Base-by-base conservation (phyloP, 2,888 invertebrate genomes). In the Netelia inedita region DNA sequence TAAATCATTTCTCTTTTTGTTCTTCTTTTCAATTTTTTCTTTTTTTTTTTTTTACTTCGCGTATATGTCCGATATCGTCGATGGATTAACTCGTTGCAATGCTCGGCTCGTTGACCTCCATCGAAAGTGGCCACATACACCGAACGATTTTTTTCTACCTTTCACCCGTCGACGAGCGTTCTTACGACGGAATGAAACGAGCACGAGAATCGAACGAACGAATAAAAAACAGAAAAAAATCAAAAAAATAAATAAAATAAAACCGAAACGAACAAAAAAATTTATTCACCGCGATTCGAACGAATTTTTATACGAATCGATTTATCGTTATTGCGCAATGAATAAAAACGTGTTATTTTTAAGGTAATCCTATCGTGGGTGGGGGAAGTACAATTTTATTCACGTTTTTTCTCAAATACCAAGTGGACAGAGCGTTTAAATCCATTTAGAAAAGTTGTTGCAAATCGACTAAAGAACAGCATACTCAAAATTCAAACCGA, bases 101-200 rank as follows among this genome's bases (percentile, higher is more conserved):
- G 21, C 28, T 69, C 16, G 69, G 11, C 69, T 72, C 57, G 57
- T 43, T 72, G 72, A 41, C 72, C 72, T 72, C 72, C 72, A 74
- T 74, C 63, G 73, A 74, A 74, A 63, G 61, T 63, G 61, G 61
- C 28, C 28, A 61, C 46, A 73, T 28, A 23, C 50, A 46, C 1
- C 50, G 50, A 74, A 74, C 46, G 50, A 63, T 28, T 63, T 61
- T 61, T 63, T 61, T 61, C 61, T 65, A 63, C 35, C 50, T 74
- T 74, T 74, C 74, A 65, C 74, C 63, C 50, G 53, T 74, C 63
- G 63, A 65, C 50, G 63, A 19, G 41, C 63, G 50, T 74, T 46
- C 74, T 63, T 19, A 61, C 19, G 11, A 74, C 23, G 19, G 21
- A 9, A 74, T 53, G 11, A 65, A 75, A 55, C 9, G 16, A 53